These are phyloP conservation scores for Enteromius radiatus DNA, from an alignment of 2,797 vertebrate genomes.

Conservation along the genomic window DNA sequence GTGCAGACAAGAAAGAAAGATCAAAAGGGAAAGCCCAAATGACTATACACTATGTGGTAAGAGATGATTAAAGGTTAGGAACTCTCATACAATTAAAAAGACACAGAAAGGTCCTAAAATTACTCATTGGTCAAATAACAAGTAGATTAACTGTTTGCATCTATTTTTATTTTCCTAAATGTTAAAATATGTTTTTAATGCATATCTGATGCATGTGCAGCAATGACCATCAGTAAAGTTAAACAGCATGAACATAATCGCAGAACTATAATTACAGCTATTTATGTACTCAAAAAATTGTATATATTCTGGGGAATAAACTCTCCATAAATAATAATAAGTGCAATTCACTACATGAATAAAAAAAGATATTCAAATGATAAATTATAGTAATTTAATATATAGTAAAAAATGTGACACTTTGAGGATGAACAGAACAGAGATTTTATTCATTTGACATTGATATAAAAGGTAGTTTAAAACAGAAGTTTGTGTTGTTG, in stretches of 20 bases:
- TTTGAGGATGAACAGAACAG: not conserved
- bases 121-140: slow-evolving; percentile 1
- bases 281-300: not conserved
- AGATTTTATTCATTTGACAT: not conserved
- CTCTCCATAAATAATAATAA: not conserved
- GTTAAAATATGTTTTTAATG: slow-evolving; percentile 7
- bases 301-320: not conserved
- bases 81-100: slow-evolving; percentile 22
- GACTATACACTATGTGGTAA: slow-evolving; percentile 24
- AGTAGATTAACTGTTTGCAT: not conserved
- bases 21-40: slow-evolving; percentile 27
- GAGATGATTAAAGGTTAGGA: slow-evolving; percentile 36
- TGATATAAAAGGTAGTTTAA: not conserved
- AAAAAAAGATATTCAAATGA: not conserved
- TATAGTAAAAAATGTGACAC: not conserved
- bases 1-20: slow-evolving; percentile 8
- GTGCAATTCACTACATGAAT: not conserved
- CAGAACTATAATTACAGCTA: not conserved
- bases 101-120: not conserved
- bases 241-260: not conserved
- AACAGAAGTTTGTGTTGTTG: not conserved
- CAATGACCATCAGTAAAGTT: not conserved
- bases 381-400: no score
- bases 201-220: not conserved
- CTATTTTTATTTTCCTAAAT: slow-evolving; percentile 7